A percentile compares a stretch with the other conserved stretches of the same genome.
phyloP scores from a whole-genome alignment of 53 echinoderm and acorn worm species.

The Stichopus horrens region DNA sequence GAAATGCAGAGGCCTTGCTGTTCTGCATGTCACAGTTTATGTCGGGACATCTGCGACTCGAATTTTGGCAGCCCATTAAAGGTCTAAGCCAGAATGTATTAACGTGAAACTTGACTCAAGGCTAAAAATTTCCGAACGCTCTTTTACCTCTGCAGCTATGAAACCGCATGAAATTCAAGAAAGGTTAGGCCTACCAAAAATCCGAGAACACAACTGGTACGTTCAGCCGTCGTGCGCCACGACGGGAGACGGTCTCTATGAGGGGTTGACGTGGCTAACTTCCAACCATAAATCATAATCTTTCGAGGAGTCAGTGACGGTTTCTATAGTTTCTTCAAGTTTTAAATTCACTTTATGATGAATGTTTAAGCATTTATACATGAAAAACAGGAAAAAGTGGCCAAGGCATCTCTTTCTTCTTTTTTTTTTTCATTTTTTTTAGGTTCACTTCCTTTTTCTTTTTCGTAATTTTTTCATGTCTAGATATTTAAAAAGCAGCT shows the following conservation, averaged over 20 bases:
- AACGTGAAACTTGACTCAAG: too few species aligned
- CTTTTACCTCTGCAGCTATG: constrained; percentile 70
- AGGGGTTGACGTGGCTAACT: constrained; percentile 91
- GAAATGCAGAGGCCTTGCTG: too few species aligned
- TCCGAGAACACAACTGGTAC: constrained; percentile 95
- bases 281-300: constrained; percentile 93
- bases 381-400: background rate
- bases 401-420: background rate
- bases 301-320: too few species aligned
- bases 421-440: background rate
- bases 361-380: background rate
- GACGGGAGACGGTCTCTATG: constrained; percentile 89
- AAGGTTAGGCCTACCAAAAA: constrained; percentile 87
- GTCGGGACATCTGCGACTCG: too few species aligned
- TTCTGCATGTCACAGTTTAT: too few species aligned
- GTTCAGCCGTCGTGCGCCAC: constrained; percentile 99
- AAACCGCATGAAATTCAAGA: constrained; percentile 98
- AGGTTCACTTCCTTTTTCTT: background rate
- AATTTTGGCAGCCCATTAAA: background rate
- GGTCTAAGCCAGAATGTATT: background rate
- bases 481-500: too few species aligned
- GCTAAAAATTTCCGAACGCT: background rate
- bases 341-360: background rate
- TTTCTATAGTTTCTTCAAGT: background rate
- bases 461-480: background rate